Percentiles rank a stretch among this genome's conserved stretches.
Conservation (phyloP, 2,888 invertebrate genomes). For the Netelia fuscicornis region DNA sequence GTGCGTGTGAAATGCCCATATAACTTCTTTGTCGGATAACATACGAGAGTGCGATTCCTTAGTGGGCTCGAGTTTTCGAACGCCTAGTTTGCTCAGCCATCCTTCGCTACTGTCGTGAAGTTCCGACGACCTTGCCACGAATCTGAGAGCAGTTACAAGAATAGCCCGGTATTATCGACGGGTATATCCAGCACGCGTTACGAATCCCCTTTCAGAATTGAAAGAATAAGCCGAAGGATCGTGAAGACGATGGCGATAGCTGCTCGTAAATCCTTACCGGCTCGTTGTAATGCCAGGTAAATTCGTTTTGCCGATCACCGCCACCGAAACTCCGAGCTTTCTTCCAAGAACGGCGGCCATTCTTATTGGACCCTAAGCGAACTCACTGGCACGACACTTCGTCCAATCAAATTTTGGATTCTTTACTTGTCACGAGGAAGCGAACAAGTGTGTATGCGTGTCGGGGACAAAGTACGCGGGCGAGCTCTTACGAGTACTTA, state of each 20-base stretch:
- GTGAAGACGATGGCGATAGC: not conserved
- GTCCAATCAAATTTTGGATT: slow-evolving; percentile 52
- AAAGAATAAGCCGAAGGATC: not conserved
- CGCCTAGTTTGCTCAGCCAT: slow-evolving; percentile 95
- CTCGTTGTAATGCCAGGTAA: slow-evolving; percentile 72
- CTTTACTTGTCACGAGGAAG: not conserved
- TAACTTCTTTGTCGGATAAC: slow-evolving; percentile 97
- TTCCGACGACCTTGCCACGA: slow-evolving; percentile 82
- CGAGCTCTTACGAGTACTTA: not conserved
- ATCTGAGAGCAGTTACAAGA: slow-evolving; percentile 71
- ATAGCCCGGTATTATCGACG: not conserved
- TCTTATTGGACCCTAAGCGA: slow-evolving; percentile 75
- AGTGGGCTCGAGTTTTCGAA: slow-evolving; percentile 96
- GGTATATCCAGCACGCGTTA: not conserved
- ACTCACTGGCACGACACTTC: slow-evolving; percentile 33
- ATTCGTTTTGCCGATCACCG: slow-evolving; percentile 78
- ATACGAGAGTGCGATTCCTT: slow-evolving; percentile 98
- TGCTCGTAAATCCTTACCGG: slow-evolving; percentile 71
- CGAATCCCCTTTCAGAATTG: too few relatives aligned
- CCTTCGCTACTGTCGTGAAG: slow-evolving; percentile 87
- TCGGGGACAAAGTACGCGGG: not conserved
- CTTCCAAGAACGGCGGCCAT: slow-evolving; percentile 82
- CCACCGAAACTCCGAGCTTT: slow-evolving; percentile 76
- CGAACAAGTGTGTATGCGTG: not conserved
- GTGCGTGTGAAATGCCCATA: slow-evolving; percentile 98